These are phyloP conservation scores for Erpobdella octoculata DNA, from an alignment of 2,888 invertebrate species.

Conservation along the genomic window DNA sequence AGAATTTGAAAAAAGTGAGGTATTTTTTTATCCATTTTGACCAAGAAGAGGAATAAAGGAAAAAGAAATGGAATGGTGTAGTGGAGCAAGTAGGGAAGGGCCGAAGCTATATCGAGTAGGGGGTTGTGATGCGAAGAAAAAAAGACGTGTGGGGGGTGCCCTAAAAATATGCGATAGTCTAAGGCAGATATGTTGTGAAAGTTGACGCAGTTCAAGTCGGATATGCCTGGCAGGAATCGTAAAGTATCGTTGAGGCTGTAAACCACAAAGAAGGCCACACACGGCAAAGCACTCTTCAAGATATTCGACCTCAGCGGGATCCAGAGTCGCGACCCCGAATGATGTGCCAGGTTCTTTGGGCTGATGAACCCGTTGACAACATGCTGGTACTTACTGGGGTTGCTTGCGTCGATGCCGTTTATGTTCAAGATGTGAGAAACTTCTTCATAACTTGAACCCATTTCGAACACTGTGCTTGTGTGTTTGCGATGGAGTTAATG, in stretches of 20 bases:
- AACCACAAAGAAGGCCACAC: conserved; percentile 33
- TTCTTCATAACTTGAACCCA: too few relatives aligned
- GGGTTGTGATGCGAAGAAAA: conserved; percentile 29
- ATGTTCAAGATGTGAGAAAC: too few relatives aligned
- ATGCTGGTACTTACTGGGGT: neutral
- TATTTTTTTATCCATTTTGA: conserved; percentile 29
- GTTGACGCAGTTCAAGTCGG: conserved; percentile 34
- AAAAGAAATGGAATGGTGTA: conserved; percentile 36
- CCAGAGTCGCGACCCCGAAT: neutral
- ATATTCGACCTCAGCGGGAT: neutral
- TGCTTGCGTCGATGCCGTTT: neutral
- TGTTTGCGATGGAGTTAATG: too few relatives aligned
- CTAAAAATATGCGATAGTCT: conserved; percentile 33
- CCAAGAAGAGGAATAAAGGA: conserved; percentile 32
- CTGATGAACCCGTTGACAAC: neutral
- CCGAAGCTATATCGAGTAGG: conserved; percentile 35
- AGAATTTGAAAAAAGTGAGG: conserved; percentile 37
- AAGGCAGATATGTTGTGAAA: conserved; percentile 37
- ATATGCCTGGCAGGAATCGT: conserved; percentile 32
- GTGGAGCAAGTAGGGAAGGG: conserved; percentile 37
- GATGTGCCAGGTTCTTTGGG: neutral
- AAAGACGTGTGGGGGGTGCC: conserved; percentile 32
- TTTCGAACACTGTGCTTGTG: too few relatives aligned
- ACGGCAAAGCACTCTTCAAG: conserved; percentile 27
- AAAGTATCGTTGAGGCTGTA: conserved; percentile 34